A percentile compares a stretch with the other conserved stretches of the same genome.
These are phyloP conservation scores for Noctua pronuba DNA, from an alignment of 2,888 invertebrate species.

Conservation along the genomic window DNA sequence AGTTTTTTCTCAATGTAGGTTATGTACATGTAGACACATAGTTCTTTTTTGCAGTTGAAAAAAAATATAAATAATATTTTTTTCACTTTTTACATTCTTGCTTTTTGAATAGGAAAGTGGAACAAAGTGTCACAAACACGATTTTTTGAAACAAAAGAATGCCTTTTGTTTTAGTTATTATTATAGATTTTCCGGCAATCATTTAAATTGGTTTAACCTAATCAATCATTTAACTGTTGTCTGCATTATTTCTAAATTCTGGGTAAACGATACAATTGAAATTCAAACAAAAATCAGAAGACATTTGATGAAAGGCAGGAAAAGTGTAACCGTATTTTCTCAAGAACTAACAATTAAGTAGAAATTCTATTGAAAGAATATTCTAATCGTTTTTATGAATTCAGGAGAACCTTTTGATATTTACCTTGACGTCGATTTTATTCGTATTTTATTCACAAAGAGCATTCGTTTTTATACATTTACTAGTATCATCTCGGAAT, in stretches of 20 bases:
- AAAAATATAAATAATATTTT: no score
- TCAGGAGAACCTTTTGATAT: not conserved
- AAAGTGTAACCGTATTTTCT: not conserved
- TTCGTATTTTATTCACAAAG: no score
- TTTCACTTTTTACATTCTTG: no score
- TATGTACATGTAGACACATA: no score
- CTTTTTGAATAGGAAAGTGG: not conserved
- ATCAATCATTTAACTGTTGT: not conserved
- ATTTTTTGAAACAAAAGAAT: not conserved
- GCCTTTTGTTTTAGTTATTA: not conserved
- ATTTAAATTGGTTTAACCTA: not conserved
- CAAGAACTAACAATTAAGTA: no score
- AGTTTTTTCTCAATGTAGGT: no score
- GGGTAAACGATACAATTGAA: no score
- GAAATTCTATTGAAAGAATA: not conserved
- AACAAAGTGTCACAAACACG: not conserved
- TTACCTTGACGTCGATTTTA: no score
- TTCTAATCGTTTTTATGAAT: not conserved
- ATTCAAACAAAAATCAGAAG: no score
- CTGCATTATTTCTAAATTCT: not conserved
- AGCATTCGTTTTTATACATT: no score
- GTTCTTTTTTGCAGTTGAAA: no score
- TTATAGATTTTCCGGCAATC: not conserved
- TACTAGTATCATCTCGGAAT: no score
- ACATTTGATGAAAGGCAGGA: not conserved